A percentile compares a stretch with the other conserved stretches of the same genome.
These are phyloP conservation scores for Amphipyra tragopoginis DNA, from an alignment of 2,888 invertebrate species.

Conservation along the genomic window DNA sequence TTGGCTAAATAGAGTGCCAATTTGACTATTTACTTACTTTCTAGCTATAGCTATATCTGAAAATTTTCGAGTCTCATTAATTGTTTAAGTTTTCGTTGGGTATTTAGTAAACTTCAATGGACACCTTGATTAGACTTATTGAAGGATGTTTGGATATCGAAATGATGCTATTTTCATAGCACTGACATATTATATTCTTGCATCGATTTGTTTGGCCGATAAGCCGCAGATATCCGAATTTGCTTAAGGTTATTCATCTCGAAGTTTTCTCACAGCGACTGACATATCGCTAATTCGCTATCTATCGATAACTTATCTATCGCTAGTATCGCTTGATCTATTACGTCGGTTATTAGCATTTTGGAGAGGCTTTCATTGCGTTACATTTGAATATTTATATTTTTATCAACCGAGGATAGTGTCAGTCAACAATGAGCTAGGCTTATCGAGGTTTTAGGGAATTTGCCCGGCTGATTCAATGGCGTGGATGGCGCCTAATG, in stretches of 20 bases:
- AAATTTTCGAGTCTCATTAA: too few relatives aligned
- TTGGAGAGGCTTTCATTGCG: conserved; percentile 69
- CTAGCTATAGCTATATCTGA: too few relatives aligned
- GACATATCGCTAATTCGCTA: conserved; percentile 66
- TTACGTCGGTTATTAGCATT: conserved; percentile 74
- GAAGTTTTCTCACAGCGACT: conserved; percentile 53
- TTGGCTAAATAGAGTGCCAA: too few relatives aligned
- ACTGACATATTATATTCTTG: conserved; percentile 5
- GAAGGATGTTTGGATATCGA: conserved; percentile 5
- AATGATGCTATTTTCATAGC: neutral
- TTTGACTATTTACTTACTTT: too few relatives aligned
- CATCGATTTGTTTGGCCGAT: conserved; percentile 29
- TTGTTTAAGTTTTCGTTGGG: too few relatives aligned
- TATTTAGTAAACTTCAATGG: too few relatives aligned
- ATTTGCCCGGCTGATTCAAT: conserved; percentile 17
- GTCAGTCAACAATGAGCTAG: conserved; percentile 46
- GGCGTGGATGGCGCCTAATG: neutral
- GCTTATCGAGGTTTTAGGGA: conserved; percentile 38
- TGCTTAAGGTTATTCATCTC: conserved; percentile 40
- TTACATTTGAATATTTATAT: conserved; percentile 55
- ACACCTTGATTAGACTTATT: conserved; percentile 5
- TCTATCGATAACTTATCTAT: conserved; percentile 69
- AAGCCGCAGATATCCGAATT: conserved; percentile 23
- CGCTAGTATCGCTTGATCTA: conserved; percentile 61
- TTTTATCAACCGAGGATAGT: conserved; percentile 36